Evolutionary conservation across 2,113 vertebrate species (phyloP).

Genomic region (Crotophaga sulcirostris): DNA sequence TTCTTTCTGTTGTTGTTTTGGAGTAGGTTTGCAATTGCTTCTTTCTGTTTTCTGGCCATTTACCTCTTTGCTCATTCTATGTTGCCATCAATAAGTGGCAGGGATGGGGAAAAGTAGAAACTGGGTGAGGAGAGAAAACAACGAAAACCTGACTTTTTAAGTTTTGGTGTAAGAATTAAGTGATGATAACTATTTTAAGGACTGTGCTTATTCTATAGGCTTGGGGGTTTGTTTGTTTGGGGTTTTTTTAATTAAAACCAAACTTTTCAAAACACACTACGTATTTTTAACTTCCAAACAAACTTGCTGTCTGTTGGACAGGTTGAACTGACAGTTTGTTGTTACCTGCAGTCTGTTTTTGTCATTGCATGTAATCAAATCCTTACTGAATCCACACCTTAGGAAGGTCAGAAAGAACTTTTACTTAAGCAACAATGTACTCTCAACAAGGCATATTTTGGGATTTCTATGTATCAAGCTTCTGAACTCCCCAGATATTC

Average conservation of each 20-base stretch:
- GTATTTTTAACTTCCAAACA: neutral
- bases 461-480: neutral
- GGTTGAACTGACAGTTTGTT: neutral
- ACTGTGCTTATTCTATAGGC: neutral
- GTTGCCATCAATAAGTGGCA: neutral
- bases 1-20: neutral
- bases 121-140: neutral
- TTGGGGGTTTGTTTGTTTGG: neutral
- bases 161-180: neutral
- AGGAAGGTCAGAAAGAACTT: neutral
- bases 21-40: neutral
- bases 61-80: neutral
- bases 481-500: neutral
- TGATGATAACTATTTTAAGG: neutral
- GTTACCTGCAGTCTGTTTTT: neutral
- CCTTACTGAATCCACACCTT: neutral
- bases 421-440: neutral
- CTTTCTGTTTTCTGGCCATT: neutral
- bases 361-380: neutral
- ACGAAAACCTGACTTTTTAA: neutral
- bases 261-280: neutral
- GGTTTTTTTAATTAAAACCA: accelerated
- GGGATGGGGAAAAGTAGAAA: neutral
- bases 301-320: neutral
- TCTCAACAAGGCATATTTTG: neutral